A percentile compares a stretch with the other conserved stretches of the same genome.
Conservation (phyloP, 1,140 invertebrate genomes). For the Saccostrea cuccullata region DNA sequence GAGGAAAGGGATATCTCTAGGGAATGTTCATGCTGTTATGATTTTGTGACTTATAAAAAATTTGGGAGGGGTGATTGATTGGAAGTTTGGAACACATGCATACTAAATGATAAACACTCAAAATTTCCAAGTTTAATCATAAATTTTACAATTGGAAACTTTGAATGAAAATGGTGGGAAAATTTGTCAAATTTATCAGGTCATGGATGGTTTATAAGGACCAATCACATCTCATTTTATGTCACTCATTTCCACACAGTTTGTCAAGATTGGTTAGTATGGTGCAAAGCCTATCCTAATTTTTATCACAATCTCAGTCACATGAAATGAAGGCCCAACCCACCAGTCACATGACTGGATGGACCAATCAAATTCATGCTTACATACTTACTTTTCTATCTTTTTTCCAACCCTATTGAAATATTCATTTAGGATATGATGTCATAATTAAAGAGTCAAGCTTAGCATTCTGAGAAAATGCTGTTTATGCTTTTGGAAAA, state of each 20-base stretch:
- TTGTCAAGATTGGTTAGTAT: conserved; percentile 18
- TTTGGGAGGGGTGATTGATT: not conserved
- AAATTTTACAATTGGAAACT: not conserved
- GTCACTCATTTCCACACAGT: not conserved
- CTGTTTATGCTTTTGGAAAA: not conserved
- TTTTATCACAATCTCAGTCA: conserved; percentile 8
- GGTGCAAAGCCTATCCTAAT: conserved; percentile 28
- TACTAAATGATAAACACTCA: not conserved
- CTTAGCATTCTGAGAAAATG: not conserved
- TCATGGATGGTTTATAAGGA: not conserved
- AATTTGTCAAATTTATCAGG: not conserved
- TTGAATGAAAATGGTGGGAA: not conserved
- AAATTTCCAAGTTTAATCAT: not conserved
- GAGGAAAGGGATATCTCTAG: not conserved
- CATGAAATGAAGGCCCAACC: not conserved
- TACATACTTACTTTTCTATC: conserved; percentile 27
- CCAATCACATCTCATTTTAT: too few species aligned
- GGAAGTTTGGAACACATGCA: not conserved
- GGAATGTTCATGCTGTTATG: not conserved
- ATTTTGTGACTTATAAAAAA: not conserved
- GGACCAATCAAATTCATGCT: conserved; percentile 30
- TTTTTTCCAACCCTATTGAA: conserved; percentile 38
- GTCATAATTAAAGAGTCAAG: not conserved
- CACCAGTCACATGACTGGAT: conserved; percentile 25
- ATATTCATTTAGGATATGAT: conserved; percentile 10